Evolutionary conservation across 30 jellyfish, hydroid and myxozoan species (phyloP), one percentile per base, ranked within the genome.

Genomic region (Calvadosia cruxmelitensis): DNA sequence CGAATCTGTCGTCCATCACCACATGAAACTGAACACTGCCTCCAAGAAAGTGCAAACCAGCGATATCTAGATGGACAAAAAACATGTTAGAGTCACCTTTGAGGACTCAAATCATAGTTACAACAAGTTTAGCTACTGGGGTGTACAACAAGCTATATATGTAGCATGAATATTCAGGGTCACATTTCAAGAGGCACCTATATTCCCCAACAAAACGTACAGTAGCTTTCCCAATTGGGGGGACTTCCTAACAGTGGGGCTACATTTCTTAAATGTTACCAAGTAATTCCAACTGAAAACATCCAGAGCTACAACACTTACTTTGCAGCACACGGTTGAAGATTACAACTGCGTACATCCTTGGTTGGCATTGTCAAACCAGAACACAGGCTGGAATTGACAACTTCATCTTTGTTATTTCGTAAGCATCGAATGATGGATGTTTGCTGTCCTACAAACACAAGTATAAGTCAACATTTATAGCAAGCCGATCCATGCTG

Each of bases 11-110:
- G 52, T 25, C 94, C 97, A 0, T 70, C 76, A 13, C 92, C 93
- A 71, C 97, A 87, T 20, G 94, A 31, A n/a, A 78, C 92, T 7
- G 94, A 74, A 50, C 97, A 87, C 3, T 33, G 27, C 34, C 80
- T 61, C 97, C 97, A 87, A 15, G 86, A 48, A 27, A 71, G 34
- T 3, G 67, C 25, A 34, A 74, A 50, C 97, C 97, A 87, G 27
- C 74, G 52, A 72, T 69, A 87, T 49, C 97, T 87, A 63, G n/a
- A n/a, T n/a, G n/a, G n/a, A n/a, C n/a, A n/a, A n/a, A n/a, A n/a
- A n/a, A 42, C 57, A 42, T 42, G 20, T 42, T 5, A 10, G 20
- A 42, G 20, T 42, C 20, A 20, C 20, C 57, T 5, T 42, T 42
- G 57, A 42, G 57, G 57, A 5, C 20, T 42, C 20, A 5, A 42